phyloP scores from a whole-genome alignment of 2,797 vertebrate species.

The Pampus argenteus region DNA sequence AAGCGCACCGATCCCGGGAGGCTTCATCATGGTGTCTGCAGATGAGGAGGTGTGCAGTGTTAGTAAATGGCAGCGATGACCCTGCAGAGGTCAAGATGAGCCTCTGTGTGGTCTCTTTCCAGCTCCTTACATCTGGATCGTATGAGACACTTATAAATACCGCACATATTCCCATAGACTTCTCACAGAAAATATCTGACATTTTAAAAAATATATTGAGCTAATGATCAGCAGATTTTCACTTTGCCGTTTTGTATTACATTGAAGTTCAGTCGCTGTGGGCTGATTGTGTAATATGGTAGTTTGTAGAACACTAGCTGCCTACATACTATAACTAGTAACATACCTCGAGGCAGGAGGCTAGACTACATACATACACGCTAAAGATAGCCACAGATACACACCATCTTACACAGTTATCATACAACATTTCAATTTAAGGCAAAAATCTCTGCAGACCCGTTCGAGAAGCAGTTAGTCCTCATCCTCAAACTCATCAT shows the following conservation, averaged over 20 bases:
- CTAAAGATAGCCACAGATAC: background rate
- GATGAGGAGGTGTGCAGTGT: background rate
- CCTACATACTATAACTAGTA: background rate
- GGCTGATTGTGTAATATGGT: background rate
- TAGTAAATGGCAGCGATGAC: constrained; percentile 19
- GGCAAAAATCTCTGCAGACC: too few relatives aligned
- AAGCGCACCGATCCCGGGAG: constrained; percentile 6
- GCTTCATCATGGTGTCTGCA: background rate
- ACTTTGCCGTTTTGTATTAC: background rate
- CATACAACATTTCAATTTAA: too few relatives aligned
- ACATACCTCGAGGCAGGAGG: background rate
- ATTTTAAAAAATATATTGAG: background rate
- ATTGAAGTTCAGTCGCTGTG: background rate
- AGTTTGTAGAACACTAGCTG: background rate
- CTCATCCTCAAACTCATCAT: too few relatives aligned
- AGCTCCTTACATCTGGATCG: constrained; percentile 61
- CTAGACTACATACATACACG: background rate
- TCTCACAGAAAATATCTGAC: background rate
- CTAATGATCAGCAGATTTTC: background rate
- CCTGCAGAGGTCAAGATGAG: constrained; percentile 43
- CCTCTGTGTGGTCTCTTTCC: constrained; percentile 62
- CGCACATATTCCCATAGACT: constrained; percentile 3
- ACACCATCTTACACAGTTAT: background rate
- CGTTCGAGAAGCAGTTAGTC: too few relatives aligned
- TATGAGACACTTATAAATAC: constrained; percentile 52